phyloP scores from a whole-genome alignment of 2,113 vertebrate genomes.

The Ictidomys tridecemlineatus region DNA sequence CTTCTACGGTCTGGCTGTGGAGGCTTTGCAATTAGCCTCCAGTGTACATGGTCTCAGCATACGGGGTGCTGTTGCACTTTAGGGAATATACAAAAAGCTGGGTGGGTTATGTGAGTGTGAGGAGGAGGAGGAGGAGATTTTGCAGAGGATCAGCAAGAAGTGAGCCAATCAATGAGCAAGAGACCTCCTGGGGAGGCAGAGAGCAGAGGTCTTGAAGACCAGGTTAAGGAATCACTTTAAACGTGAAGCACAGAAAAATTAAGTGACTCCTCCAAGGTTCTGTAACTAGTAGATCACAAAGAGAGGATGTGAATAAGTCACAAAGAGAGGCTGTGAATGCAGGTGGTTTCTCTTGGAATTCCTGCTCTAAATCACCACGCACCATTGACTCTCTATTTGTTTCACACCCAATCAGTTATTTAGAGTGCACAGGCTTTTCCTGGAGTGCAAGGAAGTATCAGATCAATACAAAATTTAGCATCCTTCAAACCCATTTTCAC shows the following conservation, averaged over 20 bases:
- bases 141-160: neutral
- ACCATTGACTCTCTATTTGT: neutral
- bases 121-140: neutral
- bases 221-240: neutral
- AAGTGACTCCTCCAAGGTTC: neutral
- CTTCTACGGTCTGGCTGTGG: neutral
- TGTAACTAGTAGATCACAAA: neutral
- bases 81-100: neutral
- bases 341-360: neutral
- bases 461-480: constrained; percentile 33
- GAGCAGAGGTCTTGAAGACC: neutral
- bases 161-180: neutral
- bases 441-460: neutral
- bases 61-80: neutral
- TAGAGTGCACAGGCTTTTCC: constrained; percentile 10
- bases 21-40: neutral
- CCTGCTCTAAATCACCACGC: neutral
- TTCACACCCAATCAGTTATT: constrained; percentile 14
- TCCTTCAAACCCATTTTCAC: neutral
- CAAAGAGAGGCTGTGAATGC: neutral
- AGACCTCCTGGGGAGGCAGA: neutral
- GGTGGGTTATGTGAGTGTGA: neutral
- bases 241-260: neutral
- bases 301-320: neutral
- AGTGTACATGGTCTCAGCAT: neutral